A percentile compares a stretch with the other conserved stretches of the same genome.
Conservation (phyloP, 2,797 vertebrate genomes). For the Acanthornis magna region DNA sequence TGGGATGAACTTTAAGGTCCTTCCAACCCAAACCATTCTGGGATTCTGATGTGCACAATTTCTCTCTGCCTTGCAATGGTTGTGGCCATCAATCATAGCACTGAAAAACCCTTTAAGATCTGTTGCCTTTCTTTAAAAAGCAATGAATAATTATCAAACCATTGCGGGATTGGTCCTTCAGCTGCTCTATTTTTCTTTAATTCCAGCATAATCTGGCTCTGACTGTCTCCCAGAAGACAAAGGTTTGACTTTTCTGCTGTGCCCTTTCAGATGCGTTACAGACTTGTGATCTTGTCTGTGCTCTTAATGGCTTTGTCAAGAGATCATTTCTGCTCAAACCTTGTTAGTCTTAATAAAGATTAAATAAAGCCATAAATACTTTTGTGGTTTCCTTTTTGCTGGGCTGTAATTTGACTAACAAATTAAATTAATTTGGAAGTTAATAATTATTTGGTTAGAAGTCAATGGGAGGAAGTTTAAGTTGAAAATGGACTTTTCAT, state of each 20-base stretch:
- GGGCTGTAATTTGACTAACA: conserved; percentile 43
- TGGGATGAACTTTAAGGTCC: not conserved
- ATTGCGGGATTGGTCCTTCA: not conserved
- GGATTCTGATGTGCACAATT: not conserved
- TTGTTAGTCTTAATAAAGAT: conserved; percentile 54
- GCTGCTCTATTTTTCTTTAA: not conserved
- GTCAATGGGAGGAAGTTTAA: not conserved
- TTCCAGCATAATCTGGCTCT: conserved; percentile 14
- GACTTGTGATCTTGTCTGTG: conserved; percentile 12
- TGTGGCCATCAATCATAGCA: not conserved
- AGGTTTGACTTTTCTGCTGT: not conserved
- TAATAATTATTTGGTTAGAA: conserved; percentile 58
- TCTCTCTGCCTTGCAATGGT: not conserved
- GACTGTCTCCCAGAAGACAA: not conserved
- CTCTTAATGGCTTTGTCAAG: conserved; percentile 49
- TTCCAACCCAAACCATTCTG: not conserved
- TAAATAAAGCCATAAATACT: conserved; percentile 54
- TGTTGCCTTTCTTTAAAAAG: not conserved
- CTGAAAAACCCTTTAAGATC: not conserved
- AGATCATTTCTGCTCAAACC: conserved; percentile 42
- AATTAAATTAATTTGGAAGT: conserved; percentile 55
- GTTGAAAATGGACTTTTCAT: conserved; percentile 11
- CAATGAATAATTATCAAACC: not conserved
- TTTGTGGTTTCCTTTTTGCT: conserved; percentile 30
- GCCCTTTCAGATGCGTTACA: conserved; percentile 15